A percentile compares a stretch with the other conserved stretches of the same genome.
Evolutionary conservation across 1,140 invertebrate genomes (phyloP).

Genomic region (Drosophila willistoni): DNA sequence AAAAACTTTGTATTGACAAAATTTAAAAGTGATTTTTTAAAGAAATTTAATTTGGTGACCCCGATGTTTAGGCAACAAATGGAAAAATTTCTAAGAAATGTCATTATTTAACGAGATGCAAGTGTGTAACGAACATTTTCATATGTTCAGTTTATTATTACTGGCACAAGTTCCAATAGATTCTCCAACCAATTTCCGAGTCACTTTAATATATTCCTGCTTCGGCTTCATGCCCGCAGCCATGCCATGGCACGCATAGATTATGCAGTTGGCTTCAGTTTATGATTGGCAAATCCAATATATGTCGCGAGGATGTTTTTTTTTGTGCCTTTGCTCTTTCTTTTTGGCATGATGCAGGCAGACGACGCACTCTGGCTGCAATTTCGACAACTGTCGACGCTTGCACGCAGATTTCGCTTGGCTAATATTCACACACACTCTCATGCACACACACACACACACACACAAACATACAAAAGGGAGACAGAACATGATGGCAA

Average conservation of each 20-base stretch:
- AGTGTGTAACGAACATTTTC: too few species aligned
- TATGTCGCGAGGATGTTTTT: slow-evolving; percentile 60
- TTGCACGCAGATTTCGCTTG: slow-evolving; percentile 71
- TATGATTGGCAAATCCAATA: slow-evolving; percentile 81
- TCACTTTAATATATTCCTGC: slow-evolving; percentile 17
- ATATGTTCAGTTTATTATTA: neutral
- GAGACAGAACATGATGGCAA: slow-evolving; percentile 62
- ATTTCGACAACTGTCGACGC: slow-evolving; percentile 47
- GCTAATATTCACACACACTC: slow-evolving; percentile 32
- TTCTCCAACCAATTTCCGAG: slow-evolving; percentile 37
- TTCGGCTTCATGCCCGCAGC: slow-evolving; percentile 32
- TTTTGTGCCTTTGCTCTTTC: neutral
- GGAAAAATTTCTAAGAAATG: too few species aligned
- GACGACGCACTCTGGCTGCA: slow-evolving; percentile 16
- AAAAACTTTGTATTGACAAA: too few species aligned
- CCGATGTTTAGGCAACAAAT: too few species aligned
- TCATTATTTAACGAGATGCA: too few species aligned
- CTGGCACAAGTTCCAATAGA: neutral
- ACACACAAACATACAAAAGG: slow-evolving; percentile 24
- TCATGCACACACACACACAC: slow-evolving; percentile 19
- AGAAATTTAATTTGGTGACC: neutral
- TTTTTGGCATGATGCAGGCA: slow-evolving; percentile 57
- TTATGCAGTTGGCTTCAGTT: slow-evolving; percentile 80
- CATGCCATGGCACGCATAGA: slow-evolving; percentile 67
- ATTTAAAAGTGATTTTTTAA: too few species aligned